These are phyloP conservation scores for Ataeniobius toweri DNA, from an alignment of 2,797 vertebrate genomes.

Conservation along the genomic window DNA sequence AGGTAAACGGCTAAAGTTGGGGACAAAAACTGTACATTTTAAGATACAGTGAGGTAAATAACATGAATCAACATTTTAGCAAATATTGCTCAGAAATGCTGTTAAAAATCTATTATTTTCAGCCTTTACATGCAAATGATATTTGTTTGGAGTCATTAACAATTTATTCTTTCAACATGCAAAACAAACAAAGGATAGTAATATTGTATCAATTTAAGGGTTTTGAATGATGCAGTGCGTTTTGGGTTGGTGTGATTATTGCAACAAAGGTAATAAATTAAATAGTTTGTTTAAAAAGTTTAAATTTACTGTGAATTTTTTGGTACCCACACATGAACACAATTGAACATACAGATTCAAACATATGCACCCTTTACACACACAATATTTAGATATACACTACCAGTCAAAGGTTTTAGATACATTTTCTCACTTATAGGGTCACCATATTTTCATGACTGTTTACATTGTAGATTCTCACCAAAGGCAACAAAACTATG, in stretches of 20 bases:
- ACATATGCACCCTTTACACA: background rate
- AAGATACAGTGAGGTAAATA: background rate
- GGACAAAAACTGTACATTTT: background rate
- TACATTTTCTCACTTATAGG: no score
- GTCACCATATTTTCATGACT: no score
- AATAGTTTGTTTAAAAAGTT: background rate
- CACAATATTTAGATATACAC: background rate
- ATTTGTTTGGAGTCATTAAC: background rate
- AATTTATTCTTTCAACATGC: background rate
- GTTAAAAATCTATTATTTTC: background rate
- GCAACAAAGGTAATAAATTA: background rate
- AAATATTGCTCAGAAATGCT: background rate
- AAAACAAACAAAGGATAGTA: background rate
- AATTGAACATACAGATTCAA: background rate
- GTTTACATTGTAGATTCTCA: no score
- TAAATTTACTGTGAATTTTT: no score
- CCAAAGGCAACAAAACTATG: no score
- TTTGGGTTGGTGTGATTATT: background rate
- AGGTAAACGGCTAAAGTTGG: conserved; percentile 23
- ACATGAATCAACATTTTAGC: background rate
- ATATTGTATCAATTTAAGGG: background rate
- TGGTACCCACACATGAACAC: no score
- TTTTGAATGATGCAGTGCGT: background rate
- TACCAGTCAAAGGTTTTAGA: no score
- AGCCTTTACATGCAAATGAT: background rate